These are phyloP conservation scores for Arnoldichthys spilopterus DNA, from an alignment of 2,797 vertebrate species.

Conservation along the genomic window DNA sequence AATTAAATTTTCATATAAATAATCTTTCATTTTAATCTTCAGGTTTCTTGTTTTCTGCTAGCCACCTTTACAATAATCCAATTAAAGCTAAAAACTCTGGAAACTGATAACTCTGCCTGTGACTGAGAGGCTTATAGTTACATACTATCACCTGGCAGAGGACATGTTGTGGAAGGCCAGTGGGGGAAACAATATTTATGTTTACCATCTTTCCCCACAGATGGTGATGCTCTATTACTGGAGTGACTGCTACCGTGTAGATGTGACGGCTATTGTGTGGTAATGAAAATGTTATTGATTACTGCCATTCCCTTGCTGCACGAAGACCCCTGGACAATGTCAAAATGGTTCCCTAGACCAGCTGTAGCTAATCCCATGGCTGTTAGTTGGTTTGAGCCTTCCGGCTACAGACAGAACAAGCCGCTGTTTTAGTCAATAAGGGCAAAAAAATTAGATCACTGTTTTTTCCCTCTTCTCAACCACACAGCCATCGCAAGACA, in stretches of 20 bases:
- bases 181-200: slow-evolving; percentile 17
- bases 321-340: slow-evolving; percentile 67
- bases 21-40: background rate
- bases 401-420: slow-evolving; percentile 43
- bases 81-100: background rate
- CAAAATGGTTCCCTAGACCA: slow-evolving; percentile 56
- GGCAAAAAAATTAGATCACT: slow-evolving; percentile 39
- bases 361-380: slow-evolving; percentile 46
- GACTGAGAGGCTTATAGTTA: background rate
- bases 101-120: slow-evolving; percentile 1
- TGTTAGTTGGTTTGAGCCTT: slow-evolving; percentile 46
- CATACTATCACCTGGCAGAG: background rate
- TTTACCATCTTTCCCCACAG: slow-evolving; percentile 39
- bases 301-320: slow-evolving; percentile 53
- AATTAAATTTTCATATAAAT: slow-evolving; percentile 6
- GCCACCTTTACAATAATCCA: slow-evolving; percentile 17
- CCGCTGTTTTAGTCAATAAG: slow-evolving; percentile 46
- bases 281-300: slow-evolving; percentile 80
- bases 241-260: slow-evolving; percentile 49
- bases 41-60: background rate
- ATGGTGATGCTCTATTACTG: slow-evolving; percentile 30
- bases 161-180: slow-evolving; percentile 29
- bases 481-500: slow-evolving; percentile 14
- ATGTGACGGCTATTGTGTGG: slow-evolving; percentile 60
- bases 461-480: slow-evolving; percentile 58